Evolutionary conservation across 2,797 vertebrate genomes (phyloP), one percentile per base, ranked within the genome.

Genomic region (Poliocrania exsul): DNA sequence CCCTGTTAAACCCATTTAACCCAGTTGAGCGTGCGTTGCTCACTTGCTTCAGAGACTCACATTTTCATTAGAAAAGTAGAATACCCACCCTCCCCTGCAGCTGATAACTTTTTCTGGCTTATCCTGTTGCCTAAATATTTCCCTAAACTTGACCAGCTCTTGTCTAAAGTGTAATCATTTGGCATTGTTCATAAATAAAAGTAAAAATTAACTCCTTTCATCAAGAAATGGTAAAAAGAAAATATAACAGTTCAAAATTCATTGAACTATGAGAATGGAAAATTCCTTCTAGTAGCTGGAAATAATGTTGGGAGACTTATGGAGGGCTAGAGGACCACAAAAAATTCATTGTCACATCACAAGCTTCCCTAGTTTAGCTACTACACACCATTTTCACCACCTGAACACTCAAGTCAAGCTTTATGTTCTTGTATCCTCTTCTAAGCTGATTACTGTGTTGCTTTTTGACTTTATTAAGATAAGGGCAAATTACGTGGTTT

Each of bases 1-100:
- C 65, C 54, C 67, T 91, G n/a, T 91, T 95, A 82, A 95, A 89
- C 37, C 58, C 72, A 78, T 94, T 86, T 94, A 93, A 87, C 62
- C 69, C 66, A 83, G 79, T 28, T 65, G 70, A 81, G 14, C 2
- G 0, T 89, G 86, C 60, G 69, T 90, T 88, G 35, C 61, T 89
- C 47, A 74, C 61, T 94, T 91, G 47, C 54, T 81, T 89, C 58
- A 53, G 17, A 72, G 42, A 71, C 24, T 57, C 38, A 47, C 7
- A 62, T 70, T 90, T 82, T 77, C 58, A 60, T 23, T 85, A 54
- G 64, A 88, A 74, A 95, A 53, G 28, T 64, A 44, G n/a, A 88
- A 80, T 71, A 69, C 9, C 6, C 20, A 57, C 57, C 28, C 16
- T 61, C 20, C 9, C 5, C 29, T 66, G 9, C n/a, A 53, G 53